These are phyloP conservation scores for Lagopus leucura DNA, from an alignment of 2,113 vertebrate genomes.

Conservation along the genomic window DNA sequence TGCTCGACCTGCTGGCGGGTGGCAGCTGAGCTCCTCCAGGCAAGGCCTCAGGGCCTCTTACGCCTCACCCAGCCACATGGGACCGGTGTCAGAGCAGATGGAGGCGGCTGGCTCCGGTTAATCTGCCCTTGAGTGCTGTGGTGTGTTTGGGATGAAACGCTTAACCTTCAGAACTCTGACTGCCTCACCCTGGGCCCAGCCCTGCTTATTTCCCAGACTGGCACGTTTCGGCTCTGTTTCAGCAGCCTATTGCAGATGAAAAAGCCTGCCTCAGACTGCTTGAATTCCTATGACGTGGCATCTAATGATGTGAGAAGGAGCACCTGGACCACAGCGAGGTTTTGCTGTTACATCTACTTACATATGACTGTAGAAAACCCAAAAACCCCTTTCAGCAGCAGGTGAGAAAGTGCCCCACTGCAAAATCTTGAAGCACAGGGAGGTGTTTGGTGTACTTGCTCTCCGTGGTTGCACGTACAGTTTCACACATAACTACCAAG, in stretches of 20 bases:
- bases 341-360: not conserved
- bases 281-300: not conserved
- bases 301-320: not conserved
- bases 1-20: not conserved
- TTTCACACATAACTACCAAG: not conserved
- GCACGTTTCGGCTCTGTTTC: not conserved
- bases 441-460: not conserved
- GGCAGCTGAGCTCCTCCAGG: not conserved
- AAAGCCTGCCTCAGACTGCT: not conserved
- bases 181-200: not conserved
- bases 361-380: not conserved
- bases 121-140: not conserved
- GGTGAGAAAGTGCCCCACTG: not conserved
- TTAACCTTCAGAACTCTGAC: not conserved
- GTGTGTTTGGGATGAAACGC: accelerated
- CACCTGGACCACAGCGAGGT: not conserved
- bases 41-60: not conserved
- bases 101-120: accelerated
- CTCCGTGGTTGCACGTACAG: not conserved
- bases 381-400: not conserved
- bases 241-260: not conserved
- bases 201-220: not conserved
- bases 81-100: conserved; percentile 28
- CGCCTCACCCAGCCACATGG: not conserved
- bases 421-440: not conserved